Percentiles rank a stretch among this genome's conserved stretches.
Conservation (phyloP, 2,113 vertebrate genomes). For the Rhineura floridana region DNA sequence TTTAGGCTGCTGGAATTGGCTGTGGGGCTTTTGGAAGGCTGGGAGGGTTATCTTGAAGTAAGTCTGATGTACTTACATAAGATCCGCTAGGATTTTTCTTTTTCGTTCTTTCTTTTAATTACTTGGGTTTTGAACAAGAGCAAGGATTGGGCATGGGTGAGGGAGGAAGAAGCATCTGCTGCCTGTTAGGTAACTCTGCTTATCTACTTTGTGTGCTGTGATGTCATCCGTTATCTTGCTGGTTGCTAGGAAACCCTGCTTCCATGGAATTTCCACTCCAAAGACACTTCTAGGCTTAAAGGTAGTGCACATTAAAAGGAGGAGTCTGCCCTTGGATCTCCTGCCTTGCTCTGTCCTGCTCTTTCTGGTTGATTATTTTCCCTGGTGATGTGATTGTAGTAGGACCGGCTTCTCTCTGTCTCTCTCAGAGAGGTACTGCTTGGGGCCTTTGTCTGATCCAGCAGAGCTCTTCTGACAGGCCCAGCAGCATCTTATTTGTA, state of each 20-base stretch:
- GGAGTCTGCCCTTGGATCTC: background rate
- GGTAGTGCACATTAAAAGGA: accelerated
- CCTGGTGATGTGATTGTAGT: background rate
- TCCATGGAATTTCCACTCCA: conserved; percentile 39
- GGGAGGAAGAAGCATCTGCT: conserved; percentile 51
- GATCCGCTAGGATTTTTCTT: background rate
- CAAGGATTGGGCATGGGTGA: background rate
- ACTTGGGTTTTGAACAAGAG: background rate
- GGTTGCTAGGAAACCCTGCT: conserved; percentile 68
- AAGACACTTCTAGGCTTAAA: background rate
- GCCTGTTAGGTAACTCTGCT: conserved; percentile 56
- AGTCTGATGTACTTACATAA: background rate
- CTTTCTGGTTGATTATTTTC: background rate
- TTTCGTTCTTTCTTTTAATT: background rate
- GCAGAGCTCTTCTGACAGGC: no score
- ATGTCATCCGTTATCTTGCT: conserved; percentile 25
- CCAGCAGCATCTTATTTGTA: no score
- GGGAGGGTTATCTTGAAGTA: accelerated
- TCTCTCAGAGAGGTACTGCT: background rate
- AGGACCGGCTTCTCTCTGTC: background rate
- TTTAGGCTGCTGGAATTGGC: accelerated
- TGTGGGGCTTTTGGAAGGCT: accelerated
- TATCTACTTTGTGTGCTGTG: conserved; percentile 35
- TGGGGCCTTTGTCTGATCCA: no score
- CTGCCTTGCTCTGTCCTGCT: background rate